Conservation (phyloP, 2,797 vertebrate genomes). For the Gymnopithys bicolor region DNA sequence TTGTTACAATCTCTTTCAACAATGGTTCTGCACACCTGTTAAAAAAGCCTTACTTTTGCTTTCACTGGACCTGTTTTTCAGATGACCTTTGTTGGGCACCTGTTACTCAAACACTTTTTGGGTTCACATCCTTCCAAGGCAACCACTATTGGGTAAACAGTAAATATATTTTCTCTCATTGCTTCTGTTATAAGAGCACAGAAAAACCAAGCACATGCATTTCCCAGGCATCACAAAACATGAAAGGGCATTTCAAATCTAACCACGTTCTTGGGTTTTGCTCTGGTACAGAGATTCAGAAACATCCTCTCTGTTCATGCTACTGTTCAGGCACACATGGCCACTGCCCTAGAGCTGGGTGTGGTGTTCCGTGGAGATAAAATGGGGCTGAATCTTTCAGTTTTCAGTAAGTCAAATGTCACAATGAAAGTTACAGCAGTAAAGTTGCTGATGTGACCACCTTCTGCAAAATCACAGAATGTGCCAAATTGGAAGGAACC, state of each 20-base stretch:
- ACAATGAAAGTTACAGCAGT: not conserved
- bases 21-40: constrained; percentile 1
- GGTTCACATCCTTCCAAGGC: not conserved
- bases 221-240: not conserved
- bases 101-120: not conserved
- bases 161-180: not conserved
- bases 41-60: not conserved
- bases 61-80: not conserved
- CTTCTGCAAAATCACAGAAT: not conserved
- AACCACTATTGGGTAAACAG: not conserved
- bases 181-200: not conserved
- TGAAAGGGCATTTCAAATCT: not conserved
- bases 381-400: not conserved
- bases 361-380: not conserved
- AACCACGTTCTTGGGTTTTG: not conserved
- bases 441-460: not conserved
- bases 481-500: not conserved
- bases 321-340: not conserved
- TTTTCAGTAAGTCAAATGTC: not conserved
- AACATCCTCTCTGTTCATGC: not conserved
- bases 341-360: not conserved
- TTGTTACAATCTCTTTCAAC: not conserved
- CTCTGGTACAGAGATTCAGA: not conserved
- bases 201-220: not conserved
- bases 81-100: not conserved